Evolutionary conservation across 2,113 vertebrate genomes (phyloP).

Genomic region (Lepisosteus oculatus): DNA sequence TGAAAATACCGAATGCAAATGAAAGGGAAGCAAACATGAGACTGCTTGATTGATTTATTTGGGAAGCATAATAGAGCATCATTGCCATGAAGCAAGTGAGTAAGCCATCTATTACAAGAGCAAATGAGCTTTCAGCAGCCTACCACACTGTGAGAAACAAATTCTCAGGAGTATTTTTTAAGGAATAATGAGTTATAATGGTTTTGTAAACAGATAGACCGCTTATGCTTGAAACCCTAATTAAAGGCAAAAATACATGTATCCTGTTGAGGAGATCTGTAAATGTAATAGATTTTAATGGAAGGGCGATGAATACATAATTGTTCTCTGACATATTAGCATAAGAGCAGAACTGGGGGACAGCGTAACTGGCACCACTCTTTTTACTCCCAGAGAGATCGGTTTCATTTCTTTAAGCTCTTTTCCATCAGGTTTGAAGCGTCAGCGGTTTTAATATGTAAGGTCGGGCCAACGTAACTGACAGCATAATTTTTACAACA

Average conservation of each 20-base stretch:
- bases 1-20: neutral
- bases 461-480: no score
- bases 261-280: constrained; percentile 45
- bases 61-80: constrained; percentile 11
- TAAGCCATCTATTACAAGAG: constrained; percentile 41
- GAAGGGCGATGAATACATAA: constrained; percentile 43
- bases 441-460: no score
- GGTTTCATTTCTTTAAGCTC: no score
- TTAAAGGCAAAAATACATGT: constrained; percentile 58
- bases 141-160: constrained; percentile 44
- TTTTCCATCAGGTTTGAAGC: no score
- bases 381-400: no score
- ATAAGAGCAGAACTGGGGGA: constrained; percentile 9
- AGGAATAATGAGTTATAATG: constrained; percentile 59
- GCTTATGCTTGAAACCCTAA: constrained; percentile 49
- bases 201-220: constrained; percentile 56
- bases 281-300: constrained; percentile 51
- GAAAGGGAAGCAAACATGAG: neutral
- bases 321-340: constrained; percentile 43
- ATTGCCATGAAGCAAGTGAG: constrained; percentile 41
- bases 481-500: no score
- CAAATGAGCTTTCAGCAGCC: constrained; percentile 30
- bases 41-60: constrained; percentile 24
- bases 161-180: constrained; percentile 45
- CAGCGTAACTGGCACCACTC: no score